Evolutionary conservation across 2,888 invertebrate genomes (phyloP).

Genomic region (Agrochola circellaris): DNA sequence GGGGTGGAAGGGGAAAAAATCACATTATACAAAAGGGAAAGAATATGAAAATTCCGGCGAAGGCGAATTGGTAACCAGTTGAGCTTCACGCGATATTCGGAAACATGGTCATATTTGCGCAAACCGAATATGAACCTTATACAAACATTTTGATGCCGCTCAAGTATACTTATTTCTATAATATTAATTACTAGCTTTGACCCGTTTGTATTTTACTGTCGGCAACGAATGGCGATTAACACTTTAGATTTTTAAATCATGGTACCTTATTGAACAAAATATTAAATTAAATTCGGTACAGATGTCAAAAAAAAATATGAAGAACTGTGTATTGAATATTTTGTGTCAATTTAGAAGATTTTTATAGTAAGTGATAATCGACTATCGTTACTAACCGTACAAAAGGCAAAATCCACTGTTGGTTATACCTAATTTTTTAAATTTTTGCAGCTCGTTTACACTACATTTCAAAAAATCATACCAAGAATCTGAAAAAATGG

Average conservation of each 20-base stretch:
- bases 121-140: no score
- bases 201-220: not conserved
- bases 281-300: not conserved
- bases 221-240: not conserved
- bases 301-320: not conserved
- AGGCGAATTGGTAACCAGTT: no score
- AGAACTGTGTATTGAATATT: no score
- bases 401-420: not conserved
- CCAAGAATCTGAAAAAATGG: conserved; percentile 83
- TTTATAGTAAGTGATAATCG: not conserved
- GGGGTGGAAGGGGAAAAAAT: no score
- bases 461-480: conserved; percentile 84
- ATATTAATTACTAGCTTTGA: not conserved
- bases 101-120: no score
- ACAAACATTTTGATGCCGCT: no score
- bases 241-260: not conserved
- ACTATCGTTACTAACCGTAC: not conserved
- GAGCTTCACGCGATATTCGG: no score
- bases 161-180: not conserved
- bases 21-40: no score
- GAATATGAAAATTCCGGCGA: no score
- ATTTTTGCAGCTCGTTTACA: conserved; percentile 83
- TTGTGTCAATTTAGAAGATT: not conserved
- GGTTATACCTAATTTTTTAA: not conserved
- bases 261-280: not conserved